Conservation (phyloP, 2,113 vertebrate species). For the Psilopsiagon aurifrons region DNA sequence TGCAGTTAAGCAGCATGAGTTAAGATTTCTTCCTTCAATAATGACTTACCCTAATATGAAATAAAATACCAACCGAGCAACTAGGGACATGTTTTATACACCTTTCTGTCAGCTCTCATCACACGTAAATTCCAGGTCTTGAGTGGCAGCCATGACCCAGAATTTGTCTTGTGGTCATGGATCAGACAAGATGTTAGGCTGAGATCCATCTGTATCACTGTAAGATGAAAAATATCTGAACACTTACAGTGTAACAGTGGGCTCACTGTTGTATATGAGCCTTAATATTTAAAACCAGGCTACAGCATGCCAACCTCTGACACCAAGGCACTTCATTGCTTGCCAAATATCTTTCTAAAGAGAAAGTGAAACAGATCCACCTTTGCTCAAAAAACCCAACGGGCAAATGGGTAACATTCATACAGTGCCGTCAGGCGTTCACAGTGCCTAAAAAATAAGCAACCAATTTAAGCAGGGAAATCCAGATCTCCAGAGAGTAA, state of each 20-base stretch:
- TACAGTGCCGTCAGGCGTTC: not conserved
- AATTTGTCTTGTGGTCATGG: not conserved
- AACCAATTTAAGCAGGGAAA: not conserved
- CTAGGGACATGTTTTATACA: not conserved
- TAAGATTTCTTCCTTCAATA: not conserved
- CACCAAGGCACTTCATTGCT: not conserved
- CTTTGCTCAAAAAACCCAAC: not conserved
- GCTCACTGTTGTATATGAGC: not conserved
- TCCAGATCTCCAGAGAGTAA: not conserved
- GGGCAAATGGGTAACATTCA: not conserved
- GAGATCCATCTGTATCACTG: not conserved
- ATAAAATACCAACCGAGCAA: not conserved
- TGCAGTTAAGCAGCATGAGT: not conserved
- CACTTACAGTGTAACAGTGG: not conserved
- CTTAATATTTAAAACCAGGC: not conserved
- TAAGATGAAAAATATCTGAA: not conserved
- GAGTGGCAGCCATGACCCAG: not conserved
- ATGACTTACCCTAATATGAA: not conserved
- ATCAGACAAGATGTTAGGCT: not conserved
- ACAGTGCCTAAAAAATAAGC: not conserved
- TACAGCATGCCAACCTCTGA: not conserved
- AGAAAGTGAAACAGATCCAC: not conserved
- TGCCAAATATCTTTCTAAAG: not conserved
- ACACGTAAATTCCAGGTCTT: not conserved
- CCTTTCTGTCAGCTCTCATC: not conserved